Evolutionary conservation across 2,797 vertebrate species (phyloP).

Genomic region (Sebastes miniatus): DNA sequence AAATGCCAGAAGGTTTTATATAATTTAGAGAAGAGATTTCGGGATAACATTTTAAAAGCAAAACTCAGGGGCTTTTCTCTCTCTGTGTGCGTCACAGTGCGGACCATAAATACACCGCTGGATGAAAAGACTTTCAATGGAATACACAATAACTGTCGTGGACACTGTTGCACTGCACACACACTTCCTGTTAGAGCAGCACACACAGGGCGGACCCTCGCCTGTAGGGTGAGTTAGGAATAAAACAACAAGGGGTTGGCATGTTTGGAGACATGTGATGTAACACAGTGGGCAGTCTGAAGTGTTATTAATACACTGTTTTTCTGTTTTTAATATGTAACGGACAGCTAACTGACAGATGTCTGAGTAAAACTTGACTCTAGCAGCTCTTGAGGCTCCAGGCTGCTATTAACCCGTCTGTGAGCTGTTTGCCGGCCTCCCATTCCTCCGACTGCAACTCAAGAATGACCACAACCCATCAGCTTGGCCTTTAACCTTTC

Average conservation of each 20-base stretch:
- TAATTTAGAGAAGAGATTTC: constrained; percentile 37
- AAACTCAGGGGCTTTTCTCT: constrained; percentile 58
- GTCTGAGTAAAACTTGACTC: background rate
- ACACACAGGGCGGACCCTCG: background rate
- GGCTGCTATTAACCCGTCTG: background rate
- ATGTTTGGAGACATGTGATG: background rate
- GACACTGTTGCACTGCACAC: constrained; percentile 21
- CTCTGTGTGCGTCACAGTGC: constrained; percentile 50
- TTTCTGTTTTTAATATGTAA: background rate
- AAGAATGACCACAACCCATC: background rate
- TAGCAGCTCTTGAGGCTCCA: background rate
- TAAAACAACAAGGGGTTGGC: background rate
- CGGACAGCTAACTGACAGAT: background rate
- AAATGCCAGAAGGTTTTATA: background rate
- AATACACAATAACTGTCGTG: constrained; percentile 13
- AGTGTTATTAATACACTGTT: too few relatives aligned
- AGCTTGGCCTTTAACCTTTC: constrained; percentile 2
- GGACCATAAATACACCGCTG: constrained; percentile 45
- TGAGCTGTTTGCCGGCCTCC: background rate
- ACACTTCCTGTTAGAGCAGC: constrained; percentile 38
- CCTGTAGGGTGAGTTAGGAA: background rate
- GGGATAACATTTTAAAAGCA: constrained; percentile 37
- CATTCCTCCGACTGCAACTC: background rate
- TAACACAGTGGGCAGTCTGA: background rate
- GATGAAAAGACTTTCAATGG: constrained; percentile 29